A percentile compares a stretch with the other conserved stretches of the same genome.
phyloP scores from a whole-genome alignment of 2,888 invertebrate genomes.

The Lepidochrysops patricia region DNA sequence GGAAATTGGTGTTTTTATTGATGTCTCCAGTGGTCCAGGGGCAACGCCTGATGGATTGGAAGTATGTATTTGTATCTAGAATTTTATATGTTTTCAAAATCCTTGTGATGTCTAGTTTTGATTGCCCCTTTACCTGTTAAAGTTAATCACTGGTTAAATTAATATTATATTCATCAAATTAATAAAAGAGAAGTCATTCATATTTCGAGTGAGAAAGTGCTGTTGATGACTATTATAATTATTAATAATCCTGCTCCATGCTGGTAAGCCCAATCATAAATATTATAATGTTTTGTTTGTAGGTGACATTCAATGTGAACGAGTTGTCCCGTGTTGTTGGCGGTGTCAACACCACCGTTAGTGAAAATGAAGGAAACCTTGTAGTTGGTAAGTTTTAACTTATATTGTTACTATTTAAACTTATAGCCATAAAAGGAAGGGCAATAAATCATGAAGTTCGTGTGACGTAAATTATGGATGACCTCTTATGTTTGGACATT shows the following conservation, averaged over 20 bases:
- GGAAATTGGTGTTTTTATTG: slow-evolving; percentile 88
- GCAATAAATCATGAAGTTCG: too few relatives aligned
- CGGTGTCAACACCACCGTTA: slow-evolving; percentile 89
- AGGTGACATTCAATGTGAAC: slow-evolving; percentile 90
- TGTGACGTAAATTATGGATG: too few relatives aligned
- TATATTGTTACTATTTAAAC: too few relatives aligned
- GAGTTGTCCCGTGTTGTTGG: slow-evolving; percentile 89
- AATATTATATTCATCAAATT: too few relatives aligned
- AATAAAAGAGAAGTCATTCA: too few relatives aligned
- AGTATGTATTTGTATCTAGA: slow-evolving; percentile 47
- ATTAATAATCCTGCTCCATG: too few relatives aligned
- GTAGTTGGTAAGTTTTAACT: slow-evolving; percentile 67
- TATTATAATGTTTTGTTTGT: slow-evolving; percentile 26
- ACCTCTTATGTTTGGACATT: too few relatives aligned
- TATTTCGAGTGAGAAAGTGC: too few relatives aligned
- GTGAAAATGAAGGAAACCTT: slow-evolving; percentile 93
- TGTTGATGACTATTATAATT: background rate
- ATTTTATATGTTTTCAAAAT: background rate
- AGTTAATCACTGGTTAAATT: too few relatives aligned
- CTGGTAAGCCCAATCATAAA: background rate
- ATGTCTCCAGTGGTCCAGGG: slow-evolving; percentile 86
- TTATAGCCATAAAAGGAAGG: too few relatives aligned
- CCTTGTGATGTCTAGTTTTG: too few relatives aligned
- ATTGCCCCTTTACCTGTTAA: too few relatives aligned
- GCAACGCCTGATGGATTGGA: slow-evolving; percentile 88